These are phyloP conservation scores for Watersipora subatra DNA, from an alignment of 1,140 invertebrate genomes.

Conservation along the genomic window DNA sequence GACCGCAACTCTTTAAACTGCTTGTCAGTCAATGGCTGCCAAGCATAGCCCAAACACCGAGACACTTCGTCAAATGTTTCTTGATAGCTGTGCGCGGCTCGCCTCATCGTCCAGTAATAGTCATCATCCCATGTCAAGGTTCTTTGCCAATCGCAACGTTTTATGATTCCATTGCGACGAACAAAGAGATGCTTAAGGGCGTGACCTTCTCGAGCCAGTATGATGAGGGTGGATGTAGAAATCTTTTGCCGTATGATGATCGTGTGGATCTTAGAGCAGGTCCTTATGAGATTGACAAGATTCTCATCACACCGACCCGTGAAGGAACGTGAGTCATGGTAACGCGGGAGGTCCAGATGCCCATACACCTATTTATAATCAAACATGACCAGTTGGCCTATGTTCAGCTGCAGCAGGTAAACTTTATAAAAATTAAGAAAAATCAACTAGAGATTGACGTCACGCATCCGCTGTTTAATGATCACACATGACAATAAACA, in stretches of 20 bases:
- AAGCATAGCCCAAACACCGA: conserved; percentile 51
- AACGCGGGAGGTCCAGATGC: conserved; percentile 51
- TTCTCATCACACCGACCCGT: conserved; percentile 51
- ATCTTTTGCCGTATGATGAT: conserved; percentile 62
- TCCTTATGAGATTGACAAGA: conserved; percentile 48
- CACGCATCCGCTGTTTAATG: no score
- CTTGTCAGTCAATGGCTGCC: conserved; percentile 59
- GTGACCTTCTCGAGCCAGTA: conserved; percentile 50
- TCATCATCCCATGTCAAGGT: conserved; percentile 53
- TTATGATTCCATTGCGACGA: conserved; percentile 51
- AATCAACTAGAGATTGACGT: no score
- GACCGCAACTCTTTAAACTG: conserved; percentile 45
- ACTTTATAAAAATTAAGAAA: no score
- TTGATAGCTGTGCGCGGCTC: conserved; percentile 49
- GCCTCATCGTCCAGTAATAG: conserved; percentile 52
- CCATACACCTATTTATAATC: conserved; percentile 37
- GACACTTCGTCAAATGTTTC: conserved; percentile 54
- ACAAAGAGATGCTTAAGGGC: conserved; percentile 54
- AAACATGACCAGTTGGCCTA: no score
- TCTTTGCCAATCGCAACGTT: conserved; percentile 27
- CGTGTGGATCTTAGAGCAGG: conserved; percentile 51
- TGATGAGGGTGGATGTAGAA: conserved; percentile 60
- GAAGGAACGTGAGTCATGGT: conserved; percentile 46
- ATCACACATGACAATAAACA: no score
- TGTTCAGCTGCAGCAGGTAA: no score